Conservation (phyloP, 2,888 invertebrate species). For the Hypselothyrea guttata region DNA sequence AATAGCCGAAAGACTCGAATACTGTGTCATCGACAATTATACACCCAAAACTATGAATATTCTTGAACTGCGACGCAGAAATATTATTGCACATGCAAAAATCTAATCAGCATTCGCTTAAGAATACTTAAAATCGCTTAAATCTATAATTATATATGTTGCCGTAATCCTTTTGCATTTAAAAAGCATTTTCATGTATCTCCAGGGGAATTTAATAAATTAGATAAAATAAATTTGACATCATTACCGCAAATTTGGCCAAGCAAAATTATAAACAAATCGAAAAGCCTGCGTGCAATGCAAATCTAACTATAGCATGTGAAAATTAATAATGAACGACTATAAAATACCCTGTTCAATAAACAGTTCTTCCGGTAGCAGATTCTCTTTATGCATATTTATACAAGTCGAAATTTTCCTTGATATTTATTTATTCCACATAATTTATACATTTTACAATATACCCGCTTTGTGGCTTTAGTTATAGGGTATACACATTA, state of each 20-base stretch:
- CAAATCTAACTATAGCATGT: background rate
- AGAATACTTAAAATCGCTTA: too few relatives aligned
- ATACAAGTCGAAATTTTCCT: too few relatives aligned
- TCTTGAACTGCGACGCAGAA: conserved; percentile 61
- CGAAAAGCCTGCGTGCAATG: background rate
- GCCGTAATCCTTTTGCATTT: conserved; percentile 51
- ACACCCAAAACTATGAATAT: conserved; percentile 29
- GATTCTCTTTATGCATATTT: too few relatives aligned
- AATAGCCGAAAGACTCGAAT: conserved; percentile 46
- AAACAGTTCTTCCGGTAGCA: too few relatives aligned
- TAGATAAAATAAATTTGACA: conserved; percentile 46
- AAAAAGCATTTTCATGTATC: conserved; percentile 35
- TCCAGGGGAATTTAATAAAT: conserved; percentile 40
- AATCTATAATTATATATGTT: too few relatives aligned
- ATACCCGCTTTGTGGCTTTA: background rate
- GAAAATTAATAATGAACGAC: background rate
- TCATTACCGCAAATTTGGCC: conserved; percentile 34
- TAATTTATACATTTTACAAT: too few relatives aligned
- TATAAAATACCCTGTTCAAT: conserved; percentile 12
- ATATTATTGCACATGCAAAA: conserved; percentile 67
- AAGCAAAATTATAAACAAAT: conserved; percentile 4
- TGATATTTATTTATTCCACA: too few relatives aligned
- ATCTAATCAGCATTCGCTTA: conserved; percentile 52
- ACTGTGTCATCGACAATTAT: conserved; percentile 69
- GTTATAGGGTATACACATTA: background rate